Evolutionary conservation across 2,113 vertebrate species (phyloP).

Genomic region (Etia nguti): DNA sequence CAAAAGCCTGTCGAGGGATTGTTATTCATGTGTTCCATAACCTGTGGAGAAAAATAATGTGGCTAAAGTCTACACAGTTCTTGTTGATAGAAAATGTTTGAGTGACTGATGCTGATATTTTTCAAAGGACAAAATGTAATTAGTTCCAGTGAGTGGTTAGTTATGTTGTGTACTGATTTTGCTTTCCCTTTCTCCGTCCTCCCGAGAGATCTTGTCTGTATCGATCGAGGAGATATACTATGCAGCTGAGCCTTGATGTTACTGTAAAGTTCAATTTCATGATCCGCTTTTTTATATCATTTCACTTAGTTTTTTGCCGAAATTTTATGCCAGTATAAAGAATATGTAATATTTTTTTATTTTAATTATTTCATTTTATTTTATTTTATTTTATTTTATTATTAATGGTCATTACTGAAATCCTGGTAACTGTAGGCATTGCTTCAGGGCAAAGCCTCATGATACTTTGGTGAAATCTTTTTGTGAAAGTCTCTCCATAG

Average conservation of each 20-base stretch:
- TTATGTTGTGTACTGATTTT: conserved; percentile 23
- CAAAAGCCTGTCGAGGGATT: conserved; percentile 6
- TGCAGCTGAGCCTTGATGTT: background rate
- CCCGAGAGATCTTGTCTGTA: background rate
- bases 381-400: background rate
- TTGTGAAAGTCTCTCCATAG: background rate
- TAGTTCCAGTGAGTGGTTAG: conserved; percentile 37
- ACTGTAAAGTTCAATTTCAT: background rate
- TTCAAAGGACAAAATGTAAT: conserved; percentile 33
- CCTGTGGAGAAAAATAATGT: conserved; percentile 35
- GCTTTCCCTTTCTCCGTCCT: background rate
- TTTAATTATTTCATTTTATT: background rate
- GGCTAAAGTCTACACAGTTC: background rate
- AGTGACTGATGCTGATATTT: conserved; percentile 32
- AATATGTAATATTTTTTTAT: background rate
- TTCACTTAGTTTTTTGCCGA: background rate
- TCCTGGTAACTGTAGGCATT: background rate
- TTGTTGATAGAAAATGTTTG: conserved; percentile 6
- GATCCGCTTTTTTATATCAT: background rate
- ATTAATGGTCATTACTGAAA: conserved; percentile 13
- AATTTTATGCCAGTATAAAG: background rate
- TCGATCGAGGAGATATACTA: conserved; percentile 6
- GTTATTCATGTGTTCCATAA: conserved; percentile 36
- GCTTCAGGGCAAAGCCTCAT: background rate
- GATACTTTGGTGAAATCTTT: background rate